These are phyloP conservation scores for Dasypogon diadema DNA, from an alignment of 2,888 invertebrate species.

Conservation along the genomic window DNA sequence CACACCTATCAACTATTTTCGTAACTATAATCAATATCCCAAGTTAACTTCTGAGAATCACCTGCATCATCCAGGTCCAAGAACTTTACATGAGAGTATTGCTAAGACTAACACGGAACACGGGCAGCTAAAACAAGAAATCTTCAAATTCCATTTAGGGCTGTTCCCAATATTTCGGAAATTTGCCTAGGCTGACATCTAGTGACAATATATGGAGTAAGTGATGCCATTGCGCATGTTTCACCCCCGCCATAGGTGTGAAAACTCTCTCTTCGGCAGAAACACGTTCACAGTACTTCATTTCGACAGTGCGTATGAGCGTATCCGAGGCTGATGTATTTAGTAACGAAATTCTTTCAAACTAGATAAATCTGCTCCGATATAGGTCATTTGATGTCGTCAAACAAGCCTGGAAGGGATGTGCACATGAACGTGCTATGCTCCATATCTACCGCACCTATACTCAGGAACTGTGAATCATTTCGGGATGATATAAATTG, in stretches of 20 bases:
- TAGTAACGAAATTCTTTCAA: slow-evolving; percentile 43
- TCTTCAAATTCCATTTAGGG: neutral
- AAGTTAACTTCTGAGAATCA: no score
- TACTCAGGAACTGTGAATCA: slow-evolving; percentile 32
- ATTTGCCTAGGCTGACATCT: neutral
- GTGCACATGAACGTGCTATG: slow-evolving; percentile 48
- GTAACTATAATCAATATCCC: neutral
- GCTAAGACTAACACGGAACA: neutral
- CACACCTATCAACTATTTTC: no score
- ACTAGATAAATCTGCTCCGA: slow-evolving; percentile 55
- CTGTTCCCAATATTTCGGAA: neutral
- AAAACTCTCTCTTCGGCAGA: neutral
- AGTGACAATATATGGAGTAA: neutral
- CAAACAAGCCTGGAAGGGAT: slow-evolving; percentile 51
- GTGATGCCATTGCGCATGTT: neutral
- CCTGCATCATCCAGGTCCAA: no score
- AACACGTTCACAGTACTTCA: neutral
- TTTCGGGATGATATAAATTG: slow-evolving; percentile 44
- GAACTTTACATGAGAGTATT: neutral
- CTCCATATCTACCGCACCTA: slow-evolving; percentile 4
- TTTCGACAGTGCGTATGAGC: no score
- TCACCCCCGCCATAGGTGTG: no score
- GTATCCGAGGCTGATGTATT: slow-evolving; percentile 5
- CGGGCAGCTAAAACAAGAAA: neutral
- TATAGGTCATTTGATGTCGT: slow-evolving; percentile 56